A percentile compares a stretch with the other conserved stretches of the same genome.
These are phyloP conservation scores for Apamea crenata DNA, from an alignment of 2,888 invertebrate species.

Conservation along the genomic window DNA sequence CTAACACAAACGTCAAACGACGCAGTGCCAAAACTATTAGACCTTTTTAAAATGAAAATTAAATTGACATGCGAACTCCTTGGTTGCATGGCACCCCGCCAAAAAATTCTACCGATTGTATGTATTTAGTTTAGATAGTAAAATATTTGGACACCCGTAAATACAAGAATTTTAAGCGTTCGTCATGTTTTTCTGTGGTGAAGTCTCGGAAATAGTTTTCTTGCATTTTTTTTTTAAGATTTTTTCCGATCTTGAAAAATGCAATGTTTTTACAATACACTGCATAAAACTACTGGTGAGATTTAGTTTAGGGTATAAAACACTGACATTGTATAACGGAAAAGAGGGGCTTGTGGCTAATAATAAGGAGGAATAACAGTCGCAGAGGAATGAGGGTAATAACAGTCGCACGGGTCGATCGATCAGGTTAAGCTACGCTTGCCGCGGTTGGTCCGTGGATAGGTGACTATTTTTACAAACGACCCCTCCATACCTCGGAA, in stretches of 20 bases:
- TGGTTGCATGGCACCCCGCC: slow-evolving; percentile 56
- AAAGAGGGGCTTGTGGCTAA: too few relatives aligned
- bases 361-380: too few relatives aligned
- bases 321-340: not conserved
- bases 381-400: too few relatives aligned
- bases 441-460: too few relatives aligned
- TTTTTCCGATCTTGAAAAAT: not conserved
- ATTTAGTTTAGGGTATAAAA: not conserved
- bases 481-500: too few relatives aligned
- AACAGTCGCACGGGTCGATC: too few relatives aligned
- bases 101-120: slow-evolving; percentile 40
- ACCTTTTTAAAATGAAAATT: slow-evolving; percentile 59
- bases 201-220: not conserved
- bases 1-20: slow-evolving; percentile 42
- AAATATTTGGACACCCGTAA: slow-evolving; percentile 40
- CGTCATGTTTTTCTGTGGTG: not conserved
- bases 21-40: slow-evolving; percentile 64
- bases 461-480: too few relatives aligned
- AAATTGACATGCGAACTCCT: slow-evolving; percentile 60
- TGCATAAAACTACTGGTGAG: not conserved
- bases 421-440: too few relatives aligned
- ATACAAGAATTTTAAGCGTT: slow-evolving; percentile 6
- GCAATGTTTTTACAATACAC: not conserved
- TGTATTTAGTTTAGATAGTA: slow-evolving; percentile 24
- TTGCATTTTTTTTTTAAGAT: not conserved